Evolutionary conservation across 2,797 vertebrate genomes (phyloP).

Genomic region (Squalus acanthias): DNA sequence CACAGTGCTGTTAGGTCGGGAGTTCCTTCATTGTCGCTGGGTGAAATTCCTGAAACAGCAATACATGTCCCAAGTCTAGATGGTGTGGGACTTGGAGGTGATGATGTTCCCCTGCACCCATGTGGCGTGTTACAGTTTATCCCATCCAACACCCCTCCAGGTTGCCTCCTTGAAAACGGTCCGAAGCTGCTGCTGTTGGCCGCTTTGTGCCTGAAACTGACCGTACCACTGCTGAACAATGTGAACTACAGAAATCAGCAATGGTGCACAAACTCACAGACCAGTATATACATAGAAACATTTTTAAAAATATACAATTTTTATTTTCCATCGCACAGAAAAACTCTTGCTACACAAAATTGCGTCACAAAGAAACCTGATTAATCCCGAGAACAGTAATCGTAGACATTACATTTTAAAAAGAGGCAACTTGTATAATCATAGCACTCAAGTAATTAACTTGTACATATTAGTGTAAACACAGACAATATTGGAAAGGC

Average conservation of each 20-base stretch:
- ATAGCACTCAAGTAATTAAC: neutral
- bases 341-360: neutral
- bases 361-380: neutral
- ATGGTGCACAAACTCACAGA: neutral
- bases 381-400: neutral
- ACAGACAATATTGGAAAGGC: neutral
- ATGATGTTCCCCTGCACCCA: neutral
- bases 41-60: neutral
- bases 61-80: neutral
- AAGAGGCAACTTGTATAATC: neutral
- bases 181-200: neutral
- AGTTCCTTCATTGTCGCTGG: neutral
- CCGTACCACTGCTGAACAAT: neutral
- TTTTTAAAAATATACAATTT: conserved; percentile 23
- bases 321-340: neutral
- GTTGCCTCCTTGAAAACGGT: neutral
- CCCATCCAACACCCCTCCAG: neutral
- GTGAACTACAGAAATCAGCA: neutral
- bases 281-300: neutral
- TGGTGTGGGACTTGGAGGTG: neutral
- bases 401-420: neutral
- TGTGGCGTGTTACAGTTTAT: neutral
- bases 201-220: neutral
- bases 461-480: neutral
- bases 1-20: neutral